phyloP scores from a whole-genome alignment of 1,140 invertebrate species.

The Conus betulinus region DNA sequence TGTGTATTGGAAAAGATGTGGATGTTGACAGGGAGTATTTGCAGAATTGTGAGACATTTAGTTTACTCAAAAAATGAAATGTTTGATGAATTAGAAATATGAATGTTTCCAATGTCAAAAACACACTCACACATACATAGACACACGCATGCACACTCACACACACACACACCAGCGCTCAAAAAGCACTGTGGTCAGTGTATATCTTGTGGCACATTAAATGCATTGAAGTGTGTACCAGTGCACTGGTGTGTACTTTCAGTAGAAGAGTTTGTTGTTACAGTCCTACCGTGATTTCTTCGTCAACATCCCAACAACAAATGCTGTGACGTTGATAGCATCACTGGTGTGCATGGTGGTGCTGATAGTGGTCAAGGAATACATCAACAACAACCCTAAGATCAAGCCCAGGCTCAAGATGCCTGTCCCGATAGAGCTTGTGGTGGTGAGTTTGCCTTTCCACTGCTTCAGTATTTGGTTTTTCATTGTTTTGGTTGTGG shows the following conservation, averaged over 20 bases:
- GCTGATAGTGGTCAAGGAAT: conserved; percentile 86
- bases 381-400: conserved; percentile 83
- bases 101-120: no score
- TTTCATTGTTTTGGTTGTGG: background rate
- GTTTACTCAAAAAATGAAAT: no score
- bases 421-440: conserved; percentile 89
- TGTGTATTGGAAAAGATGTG: no score
- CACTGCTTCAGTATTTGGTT: background rate
- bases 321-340: conserved; percentile 79
- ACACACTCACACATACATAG: no score
- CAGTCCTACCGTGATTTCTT: conserved; percentile 73
- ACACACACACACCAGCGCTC: no score
- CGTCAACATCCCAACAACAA: conserved; percentile 70
- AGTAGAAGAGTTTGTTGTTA: conserved; percentile 33
- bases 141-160: no score
- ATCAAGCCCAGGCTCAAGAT: conserved; percentile 83
- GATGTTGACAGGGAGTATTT: no score
- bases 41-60: no score
- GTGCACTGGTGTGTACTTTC: background rate
- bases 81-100: no score
- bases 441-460: conserved; percentile 80
- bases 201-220: background rate
- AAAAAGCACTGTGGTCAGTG: no score
- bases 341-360: conserved; percentile 84
- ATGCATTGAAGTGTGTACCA: background rate